phyloP scores from a whole-genome alignment of 2,888 invertebrate genomes.

The Nephrotoma appendiculata region DNA sequence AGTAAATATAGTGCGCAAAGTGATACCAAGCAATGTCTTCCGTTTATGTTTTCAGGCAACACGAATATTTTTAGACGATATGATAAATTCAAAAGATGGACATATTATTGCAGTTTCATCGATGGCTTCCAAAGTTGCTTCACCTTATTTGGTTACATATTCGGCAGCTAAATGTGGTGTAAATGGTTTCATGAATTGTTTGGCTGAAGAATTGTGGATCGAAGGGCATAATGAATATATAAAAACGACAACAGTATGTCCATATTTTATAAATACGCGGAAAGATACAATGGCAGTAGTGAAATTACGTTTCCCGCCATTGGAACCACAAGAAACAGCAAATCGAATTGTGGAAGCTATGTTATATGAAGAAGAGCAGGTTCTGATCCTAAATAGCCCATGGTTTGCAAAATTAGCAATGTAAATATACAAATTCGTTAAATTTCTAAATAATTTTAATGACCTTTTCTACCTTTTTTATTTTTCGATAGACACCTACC shows the following conservation, averaged over 20 bases:
- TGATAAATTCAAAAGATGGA: conserved; percentile 31
- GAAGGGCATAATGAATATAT: conserved; percentile 12
- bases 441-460: not conserved
- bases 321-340: conserved; percentile 28
- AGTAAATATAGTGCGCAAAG: too few relatives aligned
- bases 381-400: not conserved
- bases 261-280: conserved; percentile 31
- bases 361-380: conserved; percentile 22
- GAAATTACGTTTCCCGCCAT: conserved; percentile 26
- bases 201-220: conserved; percentile 16
- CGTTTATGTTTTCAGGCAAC: conserved; percentile 23
- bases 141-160: conserved; percentile 30
- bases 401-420: not conserved
- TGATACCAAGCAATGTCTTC: too few relatives aligned
- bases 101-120: conserved; percentile 35
- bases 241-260: conserved; percentile 24
- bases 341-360: conserved; percentile 27
- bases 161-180: conserved; percentile 34
- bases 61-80: conserved; percentile 31
- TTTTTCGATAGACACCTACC: not conserved
- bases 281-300: conserved; percentile 27
- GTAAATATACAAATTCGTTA: not conserved
- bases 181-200: conserved; percentile 29
- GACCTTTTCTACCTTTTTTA: not conserved
- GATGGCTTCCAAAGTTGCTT: conserved; percentile 23